A percentile compares a stretch with the other conserved stretches of the same genome.
Conservation (phyloP, 2,797 vertebrate genomes). For the Sebastes cheni region DNA sequence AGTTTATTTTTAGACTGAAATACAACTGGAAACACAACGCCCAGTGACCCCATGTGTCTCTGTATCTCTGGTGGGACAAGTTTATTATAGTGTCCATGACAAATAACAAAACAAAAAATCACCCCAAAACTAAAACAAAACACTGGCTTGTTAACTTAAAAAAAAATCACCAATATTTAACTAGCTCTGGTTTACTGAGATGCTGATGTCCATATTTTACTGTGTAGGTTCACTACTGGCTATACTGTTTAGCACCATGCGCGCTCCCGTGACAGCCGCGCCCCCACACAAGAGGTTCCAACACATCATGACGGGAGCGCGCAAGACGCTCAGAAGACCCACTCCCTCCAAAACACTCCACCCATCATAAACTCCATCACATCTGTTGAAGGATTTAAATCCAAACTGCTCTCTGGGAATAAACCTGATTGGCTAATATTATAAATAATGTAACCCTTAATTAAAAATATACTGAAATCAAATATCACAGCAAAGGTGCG, state of each 20-base stretch:
- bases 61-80: conserved; percentile 1
- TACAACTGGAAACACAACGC: conserved; percentile 19
- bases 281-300: conserved; percentile 62
- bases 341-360: conserved; percentile 15
- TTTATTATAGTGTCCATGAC: conserved; percentile 2
- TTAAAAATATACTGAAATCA: not conserved
- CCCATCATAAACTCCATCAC: conserved; percentile 21
- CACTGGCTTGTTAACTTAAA: not conserved
- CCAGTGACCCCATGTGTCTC: not conserved
- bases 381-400: conserved; percentile 5
- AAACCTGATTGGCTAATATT: not conserved
- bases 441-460: not conserved
- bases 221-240: not conserved
- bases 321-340: conserved; percentile 19
- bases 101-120: not conserved
- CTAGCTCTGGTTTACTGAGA: too few relatives aligned
- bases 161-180: too few relatives aligned
- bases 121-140: not conserved
- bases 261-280: conserved; percentile 53
- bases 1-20: conserved; percentile 61
- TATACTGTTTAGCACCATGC: not conserved
- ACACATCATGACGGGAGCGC: conserved; percentile 55
- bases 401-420: not conserved
- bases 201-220: not conserved
- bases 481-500: not conserved